Evolutionary conservation across 2,797 vertebrate genomes (phyloP).

Genomic region (Coluber constrictor): DNA sequence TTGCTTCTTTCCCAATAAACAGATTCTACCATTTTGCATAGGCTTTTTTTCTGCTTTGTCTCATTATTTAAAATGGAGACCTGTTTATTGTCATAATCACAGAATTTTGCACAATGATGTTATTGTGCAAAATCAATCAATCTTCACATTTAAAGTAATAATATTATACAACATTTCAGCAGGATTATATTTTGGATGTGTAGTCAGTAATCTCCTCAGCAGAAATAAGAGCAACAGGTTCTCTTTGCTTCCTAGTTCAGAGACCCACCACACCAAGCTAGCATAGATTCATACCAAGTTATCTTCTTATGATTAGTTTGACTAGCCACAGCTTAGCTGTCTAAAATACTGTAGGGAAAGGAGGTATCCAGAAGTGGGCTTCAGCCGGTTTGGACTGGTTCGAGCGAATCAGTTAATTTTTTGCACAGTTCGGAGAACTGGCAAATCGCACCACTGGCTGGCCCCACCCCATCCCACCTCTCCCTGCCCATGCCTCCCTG

Average conservation of each 20-base stretch:
- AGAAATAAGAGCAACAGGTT: not conserved
- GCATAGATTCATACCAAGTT: not conserved
- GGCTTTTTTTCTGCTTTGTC: too few species aligned
- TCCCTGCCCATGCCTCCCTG: too few species aligned
- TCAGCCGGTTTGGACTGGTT: too few species aligned
- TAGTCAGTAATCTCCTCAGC: not conserved
- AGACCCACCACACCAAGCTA: not conserved
- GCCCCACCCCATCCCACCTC: too few species aligned
- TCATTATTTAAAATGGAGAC: not conserved
- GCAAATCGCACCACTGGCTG: too few species aligned
- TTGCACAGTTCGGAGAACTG: fast-evolving
- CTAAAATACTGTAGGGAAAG: not conserved
- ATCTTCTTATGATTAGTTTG: not conserved
- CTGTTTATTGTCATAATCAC: not conserved
- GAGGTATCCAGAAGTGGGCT: not conserved
- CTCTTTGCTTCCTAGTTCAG: not conserved
- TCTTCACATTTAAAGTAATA: not conserved
- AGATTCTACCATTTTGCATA: not conserved
- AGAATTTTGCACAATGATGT: not conserved
- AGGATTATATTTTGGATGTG: not conserved
- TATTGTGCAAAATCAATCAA: too few species aligned
- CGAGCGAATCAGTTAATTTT: too few species aligned
- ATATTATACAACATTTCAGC: not conserved
- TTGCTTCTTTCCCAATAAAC: not conserved
- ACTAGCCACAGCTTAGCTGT: not conserved